Base-by-base conservation (phyloP, 2,113 vertebrate genomes). In the Nettapus auritus region DNA sequence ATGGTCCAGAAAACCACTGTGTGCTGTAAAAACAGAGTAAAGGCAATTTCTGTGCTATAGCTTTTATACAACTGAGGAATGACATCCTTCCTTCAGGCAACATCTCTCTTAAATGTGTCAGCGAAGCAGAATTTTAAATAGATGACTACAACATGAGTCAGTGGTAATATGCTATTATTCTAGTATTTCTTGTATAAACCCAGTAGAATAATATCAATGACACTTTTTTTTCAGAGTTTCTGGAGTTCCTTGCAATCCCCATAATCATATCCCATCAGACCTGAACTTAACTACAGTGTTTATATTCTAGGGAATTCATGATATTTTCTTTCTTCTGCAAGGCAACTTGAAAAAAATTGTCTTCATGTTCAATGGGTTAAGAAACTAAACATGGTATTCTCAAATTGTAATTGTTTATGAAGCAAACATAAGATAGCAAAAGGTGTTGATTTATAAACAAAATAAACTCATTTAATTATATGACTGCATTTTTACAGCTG, bases 401-500 rank as follows among this genome's bases (percentile, higher is more conserved):
- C 19, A 82, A 84, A 79, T 10, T 5, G 1, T 57, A 78, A 46
- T 34, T 82, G 8, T 77, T 88, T 89, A 73, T 42, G 50, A 81
- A 63, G 36, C 11, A 91, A 93, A 64, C 9, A 40, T 67, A 52
- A 11, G 25, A 64, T 55, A 87, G 28, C 29, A 84, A 88, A 91
- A 80, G 12, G 18, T 85, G 18, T 13, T 74, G 15, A 82, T 55
- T 66, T 78, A 85, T 71, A 91, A 74, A 80, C 53, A 56, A 94
- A 78, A 75, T 77, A 22, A 90, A 82, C 16, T 86, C 18, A 62
- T 59, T 84, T 91, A 84, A 94, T 95, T 80, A 71, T 36, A 79
- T 9, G 17, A 17, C 33, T 92, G 23, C 38, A 59, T 81, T 93
- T 85, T 94, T 95, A 83, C 23, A 82, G 73, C 36, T 73, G 42